Evolutionary conservation across 1,140 invertebrate genomes (phyloP).

Genomic region (Kradibia gibbosae): DNA sequence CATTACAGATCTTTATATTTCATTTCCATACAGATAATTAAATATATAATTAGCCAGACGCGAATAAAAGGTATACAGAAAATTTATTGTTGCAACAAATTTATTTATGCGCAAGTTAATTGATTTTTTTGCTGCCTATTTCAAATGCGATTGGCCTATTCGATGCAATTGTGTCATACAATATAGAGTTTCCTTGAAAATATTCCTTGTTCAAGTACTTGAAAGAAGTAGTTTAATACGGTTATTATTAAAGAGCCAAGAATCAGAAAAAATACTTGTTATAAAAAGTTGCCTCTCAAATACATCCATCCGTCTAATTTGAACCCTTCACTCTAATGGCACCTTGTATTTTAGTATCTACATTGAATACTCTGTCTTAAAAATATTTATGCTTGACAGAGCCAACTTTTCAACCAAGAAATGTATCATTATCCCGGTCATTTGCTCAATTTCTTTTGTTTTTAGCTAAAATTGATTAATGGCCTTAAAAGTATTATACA

Average conservation of each 20-base stretch:
- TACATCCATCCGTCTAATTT: no score
- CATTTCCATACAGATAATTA: constrained; percentile 35
- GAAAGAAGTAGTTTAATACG: no score
- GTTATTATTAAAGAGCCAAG: no score
- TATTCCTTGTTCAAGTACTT: no score
- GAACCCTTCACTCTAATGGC: neutral
- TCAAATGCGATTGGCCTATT: neutral
- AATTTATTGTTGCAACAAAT: constrained; percentile 34
- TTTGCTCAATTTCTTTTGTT: constrained; percentile 6
- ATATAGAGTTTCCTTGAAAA: no score
- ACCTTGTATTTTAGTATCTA: neutral
- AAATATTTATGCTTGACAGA: neutral
- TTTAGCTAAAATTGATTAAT: neutral
- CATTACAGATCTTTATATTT: constrained; percentile 46
- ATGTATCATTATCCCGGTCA: no score
- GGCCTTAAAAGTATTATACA: neutral
- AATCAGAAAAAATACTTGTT: no score
- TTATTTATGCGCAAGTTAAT: neutral
- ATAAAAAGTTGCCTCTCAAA: neutral
- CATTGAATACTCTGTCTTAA: neutral
- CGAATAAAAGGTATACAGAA: constrained; percentile 40
- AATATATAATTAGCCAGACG: constrained; percentile 47
- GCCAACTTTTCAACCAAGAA: neutral
- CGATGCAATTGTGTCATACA: no score
- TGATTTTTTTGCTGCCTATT: constrained; percentile 27